A percentile compares a stretch with the other conserved stretches of the same genome.
Evolutionary conservation across 2,797 vertebrate genomes (phyloP).

Genomic region (Sebastolobus alascanus): DNA sequence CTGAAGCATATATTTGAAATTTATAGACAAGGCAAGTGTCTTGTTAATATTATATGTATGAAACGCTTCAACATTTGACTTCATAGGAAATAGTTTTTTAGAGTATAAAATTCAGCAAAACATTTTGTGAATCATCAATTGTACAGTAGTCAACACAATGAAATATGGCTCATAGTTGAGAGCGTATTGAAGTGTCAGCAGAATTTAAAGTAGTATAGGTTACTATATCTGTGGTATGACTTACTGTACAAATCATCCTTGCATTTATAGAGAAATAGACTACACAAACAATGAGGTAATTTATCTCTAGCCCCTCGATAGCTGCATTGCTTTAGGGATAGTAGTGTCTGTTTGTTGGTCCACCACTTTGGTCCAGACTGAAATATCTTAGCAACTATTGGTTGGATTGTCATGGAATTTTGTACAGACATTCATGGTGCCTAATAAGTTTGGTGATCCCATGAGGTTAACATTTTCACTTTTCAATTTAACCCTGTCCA

Average conservation of each 20-base stretch:
- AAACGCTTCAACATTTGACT: not conserved
- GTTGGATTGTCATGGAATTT: not conserved
- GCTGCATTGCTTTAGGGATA: not conserved
- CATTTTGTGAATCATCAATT: not conserved
- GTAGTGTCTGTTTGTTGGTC: not conserved
- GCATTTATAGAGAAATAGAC: not conserved
- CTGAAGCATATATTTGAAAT: not conserved
- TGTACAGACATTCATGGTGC: not conserved
- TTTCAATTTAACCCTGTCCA: not conserved
- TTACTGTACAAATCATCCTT: not conserved
- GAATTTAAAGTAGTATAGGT: constrained; percentile 14
- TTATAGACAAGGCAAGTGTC: not conserved
- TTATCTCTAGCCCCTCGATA: not conserved
- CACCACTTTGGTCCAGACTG: not conserved
- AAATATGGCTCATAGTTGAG: not conserved
- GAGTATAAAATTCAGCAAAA: not conserved
- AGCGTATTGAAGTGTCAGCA: not conserved
- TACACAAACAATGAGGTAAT: not conserved
- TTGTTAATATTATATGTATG: not conserved
- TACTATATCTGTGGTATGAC: not conserved
- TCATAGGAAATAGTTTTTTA: not conserved
- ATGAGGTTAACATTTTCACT: not conserved
- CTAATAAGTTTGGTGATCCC: not conserved
- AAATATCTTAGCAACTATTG: not conserved
- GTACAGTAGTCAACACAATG: not conserved